Base-by-base conservation (phyloP, 2,113 vertebrate genomes). In the Astatotilapia flaviijosephi region DNA sequence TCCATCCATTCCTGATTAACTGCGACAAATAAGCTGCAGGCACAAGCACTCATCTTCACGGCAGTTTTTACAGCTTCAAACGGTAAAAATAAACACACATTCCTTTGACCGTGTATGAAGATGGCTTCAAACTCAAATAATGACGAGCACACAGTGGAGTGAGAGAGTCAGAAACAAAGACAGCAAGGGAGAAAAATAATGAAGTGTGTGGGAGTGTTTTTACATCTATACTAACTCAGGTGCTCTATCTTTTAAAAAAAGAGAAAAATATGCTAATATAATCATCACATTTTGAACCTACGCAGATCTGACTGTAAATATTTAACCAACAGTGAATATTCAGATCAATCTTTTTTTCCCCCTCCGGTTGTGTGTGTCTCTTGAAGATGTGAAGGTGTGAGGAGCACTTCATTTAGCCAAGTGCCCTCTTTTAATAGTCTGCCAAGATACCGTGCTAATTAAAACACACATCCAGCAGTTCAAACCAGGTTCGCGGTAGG, bases 301-400 rank as follows among this genome's bases (percentile, higher is more conserved):
- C 28, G 23, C 13, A 75, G 77, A 84, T 83, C 37, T 13, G 80
- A 90, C 33, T 23, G 82, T 70, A 89, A 89, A 90, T 89, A 88
- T 90, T 89, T 79, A 83, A 83, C 62, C 83, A 79, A 79, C 45
- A 60, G 28, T 83, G 79, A 89, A 90, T 83, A 84, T 89, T 73
- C 81, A 86, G 23, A 79, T 54, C 37, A 53, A 15, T 77, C 54
- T 21, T 51, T 3, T 68, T 73, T 26, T 0, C 2, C 5, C 5
- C 21, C 9, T 19, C 70, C 15, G 15, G 15, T 77, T 31, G 23
- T 77, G 68, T 75, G 70, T 75, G 70, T 70, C 31, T 82, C 26
- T 23, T 84, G 51, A 54, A 88, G 86, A 88, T 37, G 54, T 40
- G 79, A 62, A 80, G 33, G 58, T 88, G 86, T 65, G 83, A 85